These are phyloP conservation scores for Tokudaia tokunoshimensis DNA, from an alignment of 2,797 vertebrate species.

Conservation along the genomic window DNA sequence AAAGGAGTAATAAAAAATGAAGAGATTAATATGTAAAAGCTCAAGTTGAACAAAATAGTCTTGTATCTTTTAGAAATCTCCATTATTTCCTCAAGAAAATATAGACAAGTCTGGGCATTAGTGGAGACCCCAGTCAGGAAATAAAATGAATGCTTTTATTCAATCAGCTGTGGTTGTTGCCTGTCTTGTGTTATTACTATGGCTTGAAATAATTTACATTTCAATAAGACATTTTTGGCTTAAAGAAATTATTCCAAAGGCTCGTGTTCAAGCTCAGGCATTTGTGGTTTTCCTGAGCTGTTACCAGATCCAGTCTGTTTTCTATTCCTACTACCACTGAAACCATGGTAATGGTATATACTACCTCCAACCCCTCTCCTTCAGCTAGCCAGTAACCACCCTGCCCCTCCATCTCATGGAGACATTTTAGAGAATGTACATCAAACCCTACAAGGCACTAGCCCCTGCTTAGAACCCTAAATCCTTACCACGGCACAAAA, in stretches of 20 bases:
- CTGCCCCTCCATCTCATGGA: fast-evolving
- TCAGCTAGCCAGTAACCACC: background rate
- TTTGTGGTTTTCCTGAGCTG: background rate
- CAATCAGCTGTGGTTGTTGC: background rate
- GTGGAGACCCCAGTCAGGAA: background rate
- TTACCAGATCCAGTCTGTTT: background rate
- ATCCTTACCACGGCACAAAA: background rate
- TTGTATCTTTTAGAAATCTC: constrained; percentile 14
- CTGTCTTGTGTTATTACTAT: background rate
- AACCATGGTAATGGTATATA: background rate
- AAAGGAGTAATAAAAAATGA: background rate
- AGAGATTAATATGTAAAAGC: background rate
- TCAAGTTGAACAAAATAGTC: background rate
- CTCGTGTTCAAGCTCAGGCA: background rate
- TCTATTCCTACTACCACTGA: background rate
- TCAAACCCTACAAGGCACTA: background rate
- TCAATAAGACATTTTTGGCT: background rate
- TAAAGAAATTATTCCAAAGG: background rate
- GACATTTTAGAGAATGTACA: background rate
- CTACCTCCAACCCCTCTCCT: background rate
- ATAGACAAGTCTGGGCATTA: background rate
- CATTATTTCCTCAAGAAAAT: background rate
- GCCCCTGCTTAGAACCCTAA: background rate
- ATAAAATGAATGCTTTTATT: background rate
- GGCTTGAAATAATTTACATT: background rate